Evolutionary conservation across 2,888 invertebrate species (phyloP).

Genomic region (Ichneumoninae sp.): DNA sequence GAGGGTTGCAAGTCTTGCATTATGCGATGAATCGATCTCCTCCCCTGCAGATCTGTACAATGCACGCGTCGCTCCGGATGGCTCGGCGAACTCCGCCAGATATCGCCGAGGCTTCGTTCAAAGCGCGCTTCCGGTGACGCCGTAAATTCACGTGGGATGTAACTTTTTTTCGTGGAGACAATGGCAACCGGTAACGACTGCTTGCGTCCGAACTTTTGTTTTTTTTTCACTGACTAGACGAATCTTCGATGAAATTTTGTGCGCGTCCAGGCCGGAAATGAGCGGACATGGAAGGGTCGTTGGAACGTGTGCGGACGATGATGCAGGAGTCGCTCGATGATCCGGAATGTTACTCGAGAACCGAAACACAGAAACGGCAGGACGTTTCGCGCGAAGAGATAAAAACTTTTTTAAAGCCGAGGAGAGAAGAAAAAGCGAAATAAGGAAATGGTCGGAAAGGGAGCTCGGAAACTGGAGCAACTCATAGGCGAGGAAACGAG

Average conservation of each 20-base stretch:
- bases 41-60: background rate
- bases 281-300: background rate
- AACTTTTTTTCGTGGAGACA: conserved; percentile 14
- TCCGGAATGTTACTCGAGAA: background rate
- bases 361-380: background rate
- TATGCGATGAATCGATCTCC: background rate
- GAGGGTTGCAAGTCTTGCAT: background rate
- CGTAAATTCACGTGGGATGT: background rate
- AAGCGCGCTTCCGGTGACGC: background rate
- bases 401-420: background rate
- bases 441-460: conserved; percentile 10
- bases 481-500: background rate
- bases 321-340: background rate
- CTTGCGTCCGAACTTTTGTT: background rate
- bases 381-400: background rate
- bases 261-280: background rate
- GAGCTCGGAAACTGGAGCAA: conserved; percentile 22
- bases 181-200: conserved; percentile 27
- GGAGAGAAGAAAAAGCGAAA: background rate
- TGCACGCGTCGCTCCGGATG: conserved; percentile 50
- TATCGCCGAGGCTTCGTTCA: conserved; percentile 27
- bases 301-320: background rate
- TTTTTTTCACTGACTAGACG: background rate
- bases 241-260: too few species aligned
- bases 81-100: conserved; percentile 28